Evolutionary conservation across 2,113 vertebrate genomes (phyloP), one percentile per base, ranked within the genome.

Genomic region (Eidolon helvum): DNA sequence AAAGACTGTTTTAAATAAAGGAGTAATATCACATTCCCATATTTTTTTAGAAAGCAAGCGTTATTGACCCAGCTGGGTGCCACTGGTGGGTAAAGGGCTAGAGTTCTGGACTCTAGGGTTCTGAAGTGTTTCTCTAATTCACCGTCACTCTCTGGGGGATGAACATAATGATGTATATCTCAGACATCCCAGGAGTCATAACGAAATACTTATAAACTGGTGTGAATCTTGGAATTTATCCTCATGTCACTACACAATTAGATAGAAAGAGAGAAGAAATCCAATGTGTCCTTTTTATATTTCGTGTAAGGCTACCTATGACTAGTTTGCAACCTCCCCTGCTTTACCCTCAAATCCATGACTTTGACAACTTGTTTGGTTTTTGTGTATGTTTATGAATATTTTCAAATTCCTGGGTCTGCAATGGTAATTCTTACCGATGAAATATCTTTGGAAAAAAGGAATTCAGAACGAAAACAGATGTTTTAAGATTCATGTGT

Each of bases 391-490:
- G 65, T 95, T 77, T 92, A 53, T 65, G 69, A 96, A 93, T 69
- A 79, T 87, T 86, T 97, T 88, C 24, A 78, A 96, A 93, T 96
- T 95, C 89, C 82, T 91, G 35, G 10, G 59, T 87, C 86, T 97
- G 91, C 55, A 2, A 30, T 68, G 66, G 69, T 90, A 94, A 90
- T 93, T 96, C 91, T 94, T 84, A 88, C 72, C 55, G 88, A 90
- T 93, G 87, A 96, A 96, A 95, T 18, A 38, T 97, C 61, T 95
- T 95, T 92, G 69, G 75, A 65, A 86, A 91, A 77, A 92, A 98
- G 79, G 97, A 97, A 97, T 97, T 97, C 95, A 97, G 91, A 98
- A 97, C 85, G 75, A 97, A 98, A 97, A 98, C 98, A 98, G 97
- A 98, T 97, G 96, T 95, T 96, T 95, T 72, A 79, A 93, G 97